phyloP scores from a whole-genome alignment of 2,888 invertebrate species.

The Gymnosoma rotundatum region DNA sequence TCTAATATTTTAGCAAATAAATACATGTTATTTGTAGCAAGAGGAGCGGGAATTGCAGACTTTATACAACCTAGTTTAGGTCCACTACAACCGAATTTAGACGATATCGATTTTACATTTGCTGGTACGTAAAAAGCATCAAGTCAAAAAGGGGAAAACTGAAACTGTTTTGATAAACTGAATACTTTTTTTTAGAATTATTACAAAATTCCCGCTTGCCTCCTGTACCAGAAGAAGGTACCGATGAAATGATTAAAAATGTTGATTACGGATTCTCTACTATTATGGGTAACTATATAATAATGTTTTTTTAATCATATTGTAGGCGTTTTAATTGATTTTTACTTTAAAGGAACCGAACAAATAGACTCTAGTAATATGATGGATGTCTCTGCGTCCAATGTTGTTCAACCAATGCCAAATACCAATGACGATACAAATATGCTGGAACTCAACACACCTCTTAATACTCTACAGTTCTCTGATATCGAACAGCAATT shows the following conservation, averaged over 20 bases:
- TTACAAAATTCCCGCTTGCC: constrained; percentile 83
- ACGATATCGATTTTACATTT: constrained; percentile 93
- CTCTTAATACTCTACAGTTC: constrained; percentile 76
- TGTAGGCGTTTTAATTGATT: not conserved
- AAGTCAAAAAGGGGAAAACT: not conserved
- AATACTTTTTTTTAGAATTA: constrained; percentile 75
- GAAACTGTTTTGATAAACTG: not conserved
- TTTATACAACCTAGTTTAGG: constrained; percentile 99
- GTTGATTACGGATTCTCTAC: constrained; percentile 78
- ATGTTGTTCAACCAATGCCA: constrained; percentile 65
- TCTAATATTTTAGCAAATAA: too few species aligned
- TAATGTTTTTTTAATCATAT: not conserved
- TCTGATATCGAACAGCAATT: constrained; percentile 78
- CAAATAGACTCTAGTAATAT: constrained; percentile 78
- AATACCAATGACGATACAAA: constrained; percentile 76
- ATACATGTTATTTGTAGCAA: constrained; percentile 76
- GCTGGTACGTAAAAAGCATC: constrained; percentile 85
- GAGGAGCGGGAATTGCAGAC: constrained; percentile 94
- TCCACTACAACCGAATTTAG: constrained; percentile 97
- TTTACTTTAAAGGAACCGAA: constrained; percentile 72
- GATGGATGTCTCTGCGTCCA: constrained; percentile 76
- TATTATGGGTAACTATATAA: constrained; percentile 74
- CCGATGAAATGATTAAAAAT: constrained; percentile 84
- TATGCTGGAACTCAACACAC: constrained; percentile 81
- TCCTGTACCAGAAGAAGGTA: constrained; percentile 85